Percentiles rank a stretch among this genome's conserved stretches.
These are phyloP conservation scores for Tapirus indicus DNA, from an alignment of 2,797 vertebrate genomes.

Conservation along the genomic window DNA sequence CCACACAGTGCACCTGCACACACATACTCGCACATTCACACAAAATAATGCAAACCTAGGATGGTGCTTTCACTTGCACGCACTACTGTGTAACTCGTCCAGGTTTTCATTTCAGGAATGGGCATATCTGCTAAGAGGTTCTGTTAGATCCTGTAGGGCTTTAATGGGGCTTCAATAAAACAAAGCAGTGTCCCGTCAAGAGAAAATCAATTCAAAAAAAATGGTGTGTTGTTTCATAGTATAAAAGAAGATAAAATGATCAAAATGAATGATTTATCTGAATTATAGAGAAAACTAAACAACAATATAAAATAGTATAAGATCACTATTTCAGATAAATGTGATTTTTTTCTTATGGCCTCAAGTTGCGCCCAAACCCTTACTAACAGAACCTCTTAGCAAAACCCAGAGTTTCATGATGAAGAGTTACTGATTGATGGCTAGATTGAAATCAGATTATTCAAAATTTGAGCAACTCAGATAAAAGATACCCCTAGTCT, in stretches of 20 bases:
- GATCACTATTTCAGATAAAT: no score
- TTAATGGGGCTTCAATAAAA: neutral
- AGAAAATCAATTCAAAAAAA: neutral
- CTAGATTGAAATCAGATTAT: neutral
- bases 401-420: neutral
- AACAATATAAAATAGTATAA: neutral
- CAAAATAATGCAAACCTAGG: neutral
- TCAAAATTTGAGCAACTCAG: no score
- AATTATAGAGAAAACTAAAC: neutral
- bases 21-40: neutral
- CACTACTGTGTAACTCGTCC: neutral
- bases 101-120: neutral
- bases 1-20: neutral
- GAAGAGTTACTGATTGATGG: neutral
- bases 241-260: neutral
- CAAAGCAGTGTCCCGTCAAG: neutral
- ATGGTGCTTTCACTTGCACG: no score
- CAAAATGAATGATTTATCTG: neutral
- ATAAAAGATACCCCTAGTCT: neutral
- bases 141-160: no score
- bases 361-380: neutral
- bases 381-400: neutral
- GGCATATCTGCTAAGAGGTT: neutral
- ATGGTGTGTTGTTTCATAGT: neutral
- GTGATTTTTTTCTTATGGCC: neutral